Evolutionary conservation across 2,797 vertebrate species (phyloP).

Genomic region (Siniperca scherzeri): DNA sequence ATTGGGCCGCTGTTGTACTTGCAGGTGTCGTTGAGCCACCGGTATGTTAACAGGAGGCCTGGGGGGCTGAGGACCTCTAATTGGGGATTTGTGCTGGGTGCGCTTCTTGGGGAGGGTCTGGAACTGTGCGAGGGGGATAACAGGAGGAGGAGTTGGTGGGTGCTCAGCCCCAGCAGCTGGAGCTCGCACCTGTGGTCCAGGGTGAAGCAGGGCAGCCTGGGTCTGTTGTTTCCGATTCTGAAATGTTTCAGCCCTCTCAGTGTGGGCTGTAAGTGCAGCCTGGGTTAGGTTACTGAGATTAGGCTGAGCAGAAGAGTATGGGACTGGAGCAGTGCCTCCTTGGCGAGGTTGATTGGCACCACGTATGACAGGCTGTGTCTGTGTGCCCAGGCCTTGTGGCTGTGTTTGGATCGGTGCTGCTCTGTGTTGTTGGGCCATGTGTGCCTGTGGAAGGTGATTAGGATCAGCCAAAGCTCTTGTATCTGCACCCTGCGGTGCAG

Average conservation of each 20-base stretch:
- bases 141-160: conserved; percentile 80
- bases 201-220: conserved; percentile 70
- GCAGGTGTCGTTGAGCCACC: conserved; percentile 55
- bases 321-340: conserved; percentile 43
- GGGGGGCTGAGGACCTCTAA: conserved; percentile 49
- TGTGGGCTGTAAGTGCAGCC: conserved; percentile 76
- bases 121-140: conserved; percentile 78
- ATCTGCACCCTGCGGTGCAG: conserved; percentile 42
- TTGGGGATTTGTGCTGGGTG: conserved; percentile 58
- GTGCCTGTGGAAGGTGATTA: conserved; percentile 77
- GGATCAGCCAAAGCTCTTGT: conserved; percentile 78
- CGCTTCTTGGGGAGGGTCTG: conserved; percentile 76
- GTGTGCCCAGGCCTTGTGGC: conserved; percentile 51
- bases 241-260: conserved; percentile 66
- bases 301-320: conserved; percentile 33
- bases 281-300: conserved; percentile 72
- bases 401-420: conserved; percentile 46
- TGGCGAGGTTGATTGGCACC: conserved; percentile 62
- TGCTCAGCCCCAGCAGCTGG: conserved; percentile 3
- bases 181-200: conserved; percentile 33
- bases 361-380: conserved; percentile 55
- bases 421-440: conserved; percentile 59
- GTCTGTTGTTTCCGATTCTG: conserved; percentile 78
- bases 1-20: conserved; percentile 36
- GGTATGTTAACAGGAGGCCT: conserved; percentile 68